Evolutionary conservation across 2,113 vertebrate genomes (phyloP).

Genomic region (Furnarius figulus): DNA sequence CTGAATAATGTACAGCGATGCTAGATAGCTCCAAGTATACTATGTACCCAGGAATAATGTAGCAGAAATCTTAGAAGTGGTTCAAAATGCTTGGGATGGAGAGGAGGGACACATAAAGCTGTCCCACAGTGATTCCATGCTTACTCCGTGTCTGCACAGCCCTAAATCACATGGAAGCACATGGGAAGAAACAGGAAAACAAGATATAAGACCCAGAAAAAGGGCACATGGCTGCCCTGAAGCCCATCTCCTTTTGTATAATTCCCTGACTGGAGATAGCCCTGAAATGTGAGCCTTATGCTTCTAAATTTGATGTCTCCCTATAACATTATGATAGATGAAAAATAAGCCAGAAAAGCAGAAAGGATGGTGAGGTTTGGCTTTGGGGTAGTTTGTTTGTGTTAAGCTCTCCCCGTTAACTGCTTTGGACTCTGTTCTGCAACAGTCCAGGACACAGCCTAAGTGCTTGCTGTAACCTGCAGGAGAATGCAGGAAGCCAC

Average conservation of each 20-base stretch:
- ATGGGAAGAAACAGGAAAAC: not conserved
- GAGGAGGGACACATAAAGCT: not conserved
- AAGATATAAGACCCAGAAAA: not conserved
- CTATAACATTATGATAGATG: not conserved
- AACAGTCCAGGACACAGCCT: not conserved
- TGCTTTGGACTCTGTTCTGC: not conserved
- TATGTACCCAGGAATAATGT: not conserved
- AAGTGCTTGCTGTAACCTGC: not conserved
- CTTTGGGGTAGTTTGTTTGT: not conserved
- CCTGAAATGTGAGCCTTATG: not conserved
- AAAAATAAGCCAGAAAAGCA: not conserved
- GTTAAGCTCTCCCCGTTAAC: not conserved
- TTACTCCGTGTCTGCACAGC: not conserved
- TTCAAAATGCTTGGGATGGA: not conserved
- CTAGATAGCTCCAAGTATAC: not conserved
- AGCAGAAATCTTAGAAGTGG: not conserved
- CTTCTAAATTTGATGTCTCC: not conserved
- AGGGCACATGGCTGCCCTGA: not conserved
- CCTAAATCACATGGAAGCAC: not conserved
- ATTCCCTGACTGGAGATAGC: not conserved
- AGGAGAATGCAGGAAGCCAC: not conserved
- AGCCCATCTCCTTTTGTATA: not conserved
- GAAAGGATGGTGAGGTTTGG: not conserved
- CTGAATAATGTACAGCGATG: not conserved
- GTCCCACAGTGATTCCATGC: not conserved